Conservation (phyloP, 2,113 vertebrate genomes). For the Poicephalus meyeri region DNA sequence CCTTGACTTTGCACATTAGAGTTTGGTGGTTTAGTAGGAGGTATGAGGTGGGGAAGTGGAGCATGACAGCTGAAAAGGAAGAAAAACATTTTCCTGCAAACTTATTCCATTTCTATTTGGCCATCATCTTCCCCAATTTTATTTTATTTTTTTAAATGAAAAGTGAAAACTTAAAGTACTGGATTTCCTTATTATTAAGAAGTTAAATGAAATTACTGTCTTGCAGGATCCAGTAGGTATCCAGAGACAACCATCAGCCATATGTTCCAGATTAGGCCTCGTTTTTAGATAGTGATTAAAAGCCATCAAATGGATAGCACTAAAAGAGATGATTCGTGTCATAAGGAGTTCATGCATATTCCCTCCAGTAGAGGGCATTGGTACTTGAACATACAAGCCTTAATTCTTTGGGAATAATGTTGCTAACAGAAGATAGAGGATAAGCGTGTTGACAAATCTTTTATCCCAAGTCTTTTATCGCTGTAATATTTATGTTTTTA, state of each 20-base stretch:
- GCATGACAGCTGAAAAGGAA: background rate
- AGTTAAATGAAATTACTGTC: background rate
- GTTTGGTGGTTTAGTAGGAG: background rate
- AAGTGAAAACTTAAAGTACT: background rate
- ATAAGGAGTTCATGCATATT: background rate
- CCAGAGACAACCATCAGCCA: background rate
- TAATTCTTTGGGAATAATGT: background rate
- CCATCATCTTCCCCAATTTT: background rate
- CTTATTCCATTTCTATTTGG: background rate
- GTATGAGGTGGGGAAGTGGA: background rate
- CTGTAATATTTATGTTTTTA: background rate
- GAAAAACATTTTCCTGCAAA: background rate
- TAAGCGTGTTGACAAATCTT: background rate
- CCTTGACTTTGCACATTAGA: background rate
- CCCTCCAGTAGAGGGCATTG: conserved; percentile 9
- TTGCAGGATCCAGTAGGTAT: background rate
- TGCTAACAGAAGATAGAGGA: background rate
- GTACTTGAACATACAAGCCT: background rate
- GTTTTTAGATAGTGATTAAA: background rate
- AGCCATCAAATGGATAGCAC: background rate
- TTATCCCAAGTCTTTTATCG: background rate
- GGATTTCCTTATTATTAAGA: background rate
- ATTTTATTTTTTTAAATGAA: background rate
- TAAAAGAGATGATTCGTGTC: background rate
- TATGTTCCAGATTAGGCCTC: background rate